These are phyloP conservation scores for Bombyx mandarina DNA, from an alignment of 1,140 invertebrate genomes.

Conservation along the genomic window DNA sequence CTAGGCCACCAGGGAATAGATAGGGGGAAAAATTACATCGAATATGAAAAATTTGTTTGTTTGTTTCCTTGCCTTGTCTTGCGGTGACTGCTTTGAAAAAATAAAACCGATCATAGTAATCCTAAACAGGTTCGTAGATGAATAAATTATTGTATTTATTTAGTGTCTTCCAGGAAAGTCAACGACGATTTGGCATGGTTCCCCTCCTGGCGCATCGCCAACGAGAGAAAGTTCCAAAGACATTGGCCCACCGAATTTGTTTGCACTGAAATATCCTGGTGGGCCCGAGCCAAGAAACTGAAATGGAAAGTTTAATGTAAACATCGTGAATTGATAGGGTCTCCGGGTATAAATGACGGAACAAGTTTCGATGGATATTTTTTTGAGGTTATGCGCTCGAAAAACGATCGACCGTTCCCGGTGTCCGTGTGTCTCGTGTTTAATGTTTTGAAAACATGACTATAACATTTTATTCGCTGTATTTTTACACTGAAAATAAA, in stretches of 20 bases:
- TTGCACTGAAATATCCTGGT: conserved; percentile 24
- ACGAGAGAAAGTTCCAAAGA: conserved; percentile 52
- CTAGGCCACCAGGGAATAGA: too few relatives aligned
- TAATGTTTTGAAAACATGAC: too few relatives aligned
- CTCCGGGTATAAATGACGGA: too few relatives aligned
- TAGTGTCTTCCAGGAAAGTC: conserved; percentile 32
- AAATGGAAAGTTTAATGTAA: conserved; percentile 43
- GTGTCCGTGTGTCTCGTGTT: too few relatives aligned
- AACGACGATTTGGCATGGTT: conserved; percentile 25
- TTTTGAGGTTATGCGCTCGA: too few relatives aligned
- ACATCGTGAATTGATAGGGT: not conserved
- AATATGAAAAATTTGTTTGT: too few relatives aligned
- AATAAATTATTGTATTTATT: conserved; percentile 31
- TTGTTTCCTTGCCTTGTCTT: too few relatives aligned
- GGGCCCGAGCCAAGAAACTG: conserved; percentile 21
- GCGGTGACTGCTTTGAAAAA: not conserved
- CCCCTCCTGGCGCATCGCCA: conserved; percentile 44
- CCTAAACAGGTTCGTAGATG: conserved; percentile 1
- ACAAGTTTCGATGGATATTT: too few relatives aligned
- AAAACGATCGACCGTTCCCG: too few relatives aligned
- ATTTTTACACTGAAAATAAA: too few relatives aligned
- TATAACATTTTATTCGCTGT: too few relatives aligned
- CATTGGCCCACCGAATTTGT: conserved; percentile 54
- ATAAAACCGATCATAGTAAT: not conserved
- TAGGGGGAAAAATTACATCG: too few relatives aligned